Evolutionary conservation across 2,888 invertebrate genomes (phyloP), one percentile per base, ranked within the genome.

Genomic region (Pristionchus maxplancki): DNA sequence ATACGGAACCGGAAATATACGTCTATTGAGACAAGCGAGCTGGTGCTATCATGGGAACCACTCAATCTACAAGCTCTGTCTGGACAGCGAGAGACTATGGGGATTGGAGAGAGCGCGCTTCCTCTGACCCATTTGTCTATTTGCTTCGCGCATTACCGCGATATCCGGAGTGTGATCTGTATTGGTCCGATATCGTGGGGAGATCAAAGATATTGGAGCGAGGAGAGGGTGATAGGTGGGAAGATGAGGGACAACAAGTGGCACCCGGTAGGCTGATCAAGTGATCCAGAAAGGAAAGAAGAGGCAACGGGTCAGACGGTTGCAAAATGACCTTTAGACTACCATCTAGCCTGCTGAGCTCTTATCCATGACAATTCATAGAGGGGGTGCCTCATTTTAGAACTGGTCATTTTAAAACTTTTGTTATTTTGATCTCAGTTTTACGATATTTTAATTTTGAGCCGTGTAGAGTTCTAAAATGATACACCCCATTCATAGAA

Each of bases 81-180:
- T 58, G 5, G 24, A 3, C n/a, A 9, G n/a, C 58, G 58, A 58
- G n/a, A 58, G 24, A 58, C 24, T n/a, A n/a, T n/a, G 8, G 9
- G 58, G 58, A 58, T 24, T n/a, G 58, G 24, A 58, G 24, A 58
- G 58, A 58, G 5, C 1, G 17, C 53, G n/a, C 9, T 1, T 6
- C 5, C 58, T 37, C 3, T 71, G 71, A 71, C 71, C 71, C 24
- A 71, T 71, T 24, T 40, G 37, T 71, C 6, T 71, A 34, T 71
- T 71, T 71, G 71, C 71, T 71, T 71, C 71, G 71, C 71, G n/a
- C 71, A 71, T 71, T 71, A 71, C 37, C 37, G 40, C 71, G 37
- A 71, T 40, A 40, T 71, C 71, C 71, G 71, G 64, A 9, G 31
- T 13, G 34, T 13, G 31, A 67, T 62, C 24, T 34, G 67, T 67